Evolutionary conservation across 1,140 invertebrate species (phyloP).

Genomic region (Cryptotermes secundus): DNA sequence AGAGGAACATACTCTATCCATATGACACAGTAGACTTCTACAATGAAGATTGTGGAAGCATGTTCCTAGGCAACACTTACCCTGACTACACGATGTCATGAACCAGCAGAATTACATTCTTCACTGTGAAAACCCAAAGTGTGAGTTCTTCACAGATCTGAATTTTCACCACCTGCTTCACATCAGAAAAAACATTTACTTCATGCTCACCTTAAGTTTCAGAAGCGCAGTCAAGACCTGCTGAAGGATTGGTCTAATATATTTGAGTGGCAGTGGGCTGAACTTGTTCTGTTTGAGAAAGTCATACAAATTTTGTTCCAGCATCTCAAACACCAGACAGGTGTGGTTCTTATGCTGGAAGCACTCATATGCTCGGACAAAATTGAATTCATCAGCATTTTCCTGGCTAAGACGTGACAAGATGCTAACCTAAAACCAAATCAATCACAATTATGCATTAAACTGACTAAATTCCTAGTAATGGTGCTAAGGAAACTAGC

Average conservation of each 20-base stretch:
- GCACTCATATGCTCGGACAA: constrained; percentile 98
- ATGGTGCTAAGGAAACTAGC: background rate
- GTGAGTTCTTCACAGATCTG: background rate
- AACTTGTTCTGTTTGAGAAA: constrained; percentile 99
- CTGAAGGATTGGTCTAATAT: constrained; percentile 97
- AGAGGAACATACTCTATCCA: too few relatives aligned
- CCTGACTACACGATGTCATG: too few relatives aligned
- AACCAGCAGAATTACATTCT: too few relatives aligned
- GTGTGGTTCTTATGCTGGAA: constrained; percentile 99
- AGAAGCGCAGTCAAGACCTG: constrained; percentile 97
- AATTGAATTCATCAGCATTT: constrained; percentile 99
- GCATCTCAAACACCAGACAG: constrained; percentile 99
- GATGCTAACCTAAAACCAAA: constrained; percentile 77
- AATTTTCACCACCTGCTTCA: background rate
- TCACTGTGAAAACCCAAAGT: too few relatives aligned
- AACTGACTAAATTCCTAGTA: background rate
- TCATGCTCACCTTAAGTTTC: constrained; percentile 81
- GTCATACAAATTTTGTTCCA: constrained; percentile 99
- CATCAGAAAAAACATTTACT: background rate
- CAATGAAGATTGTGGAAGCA: too few relatives aligned
- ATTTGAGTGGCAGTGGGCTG: constrained; percentile 95
- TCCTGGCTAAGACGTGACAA: constrained; percentile 96
- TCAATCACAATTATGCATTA: background rate
- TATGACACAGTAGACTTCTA: too few relatives aligned
- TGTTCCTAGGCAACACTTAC: too few relatives aligned